phyloP scores from a whole-genome alignment of 2,797 vertebrate species.

The Chelon auratus region DNA sequence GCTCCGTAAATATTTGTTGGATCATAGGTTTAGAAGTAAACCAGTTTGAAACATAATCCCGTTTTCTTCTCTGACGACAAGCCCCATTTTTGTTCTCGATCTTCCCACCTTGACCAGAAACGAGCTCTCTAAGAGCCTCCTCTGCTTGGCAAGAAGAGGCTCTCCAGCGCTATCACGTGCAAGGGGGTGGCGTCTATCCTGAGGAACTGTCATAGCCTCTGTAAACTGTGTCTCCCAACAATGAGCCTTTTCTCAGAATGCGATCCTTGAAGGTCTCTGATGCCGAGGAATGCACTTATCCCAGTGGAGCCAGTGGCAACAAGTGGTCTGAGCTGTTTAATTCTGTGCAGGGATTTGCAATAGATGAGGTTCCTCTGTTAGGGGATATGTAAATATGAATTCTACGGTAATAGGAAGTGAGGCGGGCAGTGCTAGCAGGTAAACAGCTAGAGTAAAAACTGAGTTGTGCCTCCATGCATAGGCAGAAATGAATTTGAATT shows the following conservation, averaged over 20 bases:
- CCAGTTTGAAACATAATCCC: slow-evolving; percentile 34
- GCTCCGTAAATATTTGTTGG: slow-evolving; percentile 42
- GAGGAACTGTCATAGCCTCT: slow-evolving; percentile 30
- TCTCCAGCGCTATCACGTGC: slow-evolving; percentile 18
- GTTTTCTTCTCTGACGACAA: slow-evolving; percentile 4
- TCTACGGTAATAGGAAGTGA: slow-evolving; percentile 8
- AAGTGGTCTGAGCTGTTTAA: slow-evolving; percentile 37
- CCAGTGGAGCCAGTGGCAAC: slow-evolving; percentile 19
- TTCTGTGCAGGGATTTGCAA: slow-evolving; percentile 51
- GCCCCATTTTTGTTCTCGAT: slow-evolving; percentile 16
- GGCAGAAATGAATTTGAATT: no score
- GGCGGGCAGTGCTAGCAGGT: not conserved
- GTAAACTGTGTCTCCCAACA: slow-evolving; percentile 56
- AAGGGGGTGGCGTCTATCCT: slow-evolving; percentile 53
- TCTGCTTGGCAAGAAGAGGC: slow-evolving; percentile 21
- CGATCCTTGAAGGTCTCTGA: slow-evolving; percentile 18
- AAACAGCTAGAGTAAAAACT: not conserved
- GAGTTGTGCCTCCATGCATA: not conserved
- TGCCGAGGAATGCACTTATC: slow-evolving; percentile 65
- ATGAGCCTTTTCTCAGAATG: slow-evolving; percentile 54
- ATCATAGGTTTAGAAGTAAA: slow-evolving; percentile 36
- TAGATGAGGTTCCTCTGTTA: slow-evolving; percentile 28
- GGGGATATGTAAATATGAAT: slow-evolving; percentile 34
- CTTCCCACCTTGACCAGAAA: slow-evolving; percentile 30
- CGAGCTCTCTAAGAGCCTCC: slow-evolving; percentile 30